These are phyloP conservation scores for Phataginus tetradactyla DNA, from an alignment of 2,797 vertebrate genomes.

Conservation along the genomic window DNA sequence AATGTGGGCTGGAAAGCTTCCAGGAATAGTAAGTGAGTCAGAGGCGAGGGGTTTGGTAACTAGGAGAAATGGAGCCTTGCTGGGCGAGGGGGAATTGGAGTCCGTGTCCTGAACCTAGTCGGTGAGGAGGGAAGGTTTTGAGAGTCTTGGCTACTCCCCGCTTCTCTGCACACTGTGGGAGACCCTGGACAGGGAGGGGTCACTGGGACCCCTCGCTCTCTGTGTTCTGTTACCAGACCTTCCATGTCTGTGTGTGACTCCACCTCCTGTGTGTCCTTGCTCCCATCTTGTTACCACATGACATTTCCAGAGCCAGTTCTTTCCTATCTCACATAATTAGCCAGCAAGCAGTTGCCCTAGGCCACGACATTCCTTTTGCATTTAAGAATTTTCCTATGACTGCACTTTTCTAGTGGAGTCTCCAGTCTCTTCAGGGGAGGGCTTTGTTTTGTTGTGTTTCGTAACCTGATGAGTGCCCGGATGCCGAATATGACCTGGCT, in stretches of 20 bases:
- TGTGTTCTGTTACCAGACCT: not conserved
- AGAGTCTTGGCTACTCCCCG: not conserved
- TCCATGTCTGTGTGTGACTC: no score
- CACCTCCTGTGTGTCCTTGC: not conserved
- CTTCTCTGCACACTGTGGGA: not conserved
- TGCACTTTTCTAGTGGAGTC: not conserved
- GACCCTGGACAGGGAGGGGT: not conserved
- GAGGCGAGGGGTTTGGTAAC: slow-evolving; percentile 15
- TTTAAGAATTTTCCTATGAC: not conserved
- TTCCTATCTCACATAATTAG: not conserved
- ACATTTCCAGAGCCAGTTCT: not conserved
- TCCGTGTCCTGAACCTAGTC: not conserved
- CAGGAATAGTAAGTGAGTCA: slow-evolving; percentile 55
- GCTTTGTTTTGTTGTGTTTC: slow-evolving; percentile 1
- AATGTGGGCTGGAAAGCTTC: slow-evolving; percentile 10
- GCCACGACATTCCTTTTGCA: not conserved
- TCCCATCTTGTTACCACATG: not conserved
- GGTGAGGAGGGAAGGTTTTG: not conserved
- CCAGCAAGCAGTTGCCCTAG: not conserved
- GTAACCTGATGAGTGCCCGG: not conserved
- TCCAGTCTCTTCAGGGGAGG: not conserved
- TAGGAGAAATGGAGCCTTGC: not conserved
- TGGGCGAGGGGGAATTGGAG: not conserved
- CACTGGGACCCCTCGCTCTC: fast-evolving
- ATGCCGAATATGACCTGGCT: not conserved